Conservation (phyloP, 2,888 invertebrate genomes). For the Thymelicus lineola region DNA sequence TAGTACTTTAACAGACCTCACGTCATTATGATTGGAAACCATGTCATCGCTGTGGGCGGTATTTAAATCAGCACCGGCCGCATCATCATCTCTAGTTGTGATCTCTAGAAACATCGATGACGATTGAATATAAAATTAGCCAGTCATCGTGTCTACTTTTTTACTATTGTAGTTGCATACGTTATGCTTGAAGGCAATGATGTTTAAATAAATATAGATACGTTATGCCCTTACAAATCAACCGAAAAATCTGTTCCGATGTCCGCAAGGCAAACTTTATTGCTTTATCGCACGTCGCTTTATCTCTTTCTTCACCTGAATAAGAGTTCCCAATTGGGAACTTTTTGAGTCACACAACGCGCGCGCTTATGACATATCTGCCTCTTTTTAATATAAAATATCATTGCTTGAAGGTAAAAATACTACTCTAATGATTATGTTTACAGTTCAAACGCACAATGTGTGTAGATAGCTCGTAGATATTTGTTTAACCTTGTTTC, state of each 20-base stretch:
- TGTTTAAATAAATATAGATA: too few species aligned
- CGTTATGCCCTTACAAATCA: too few species aligned
- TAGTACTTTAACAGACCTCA: background rate
- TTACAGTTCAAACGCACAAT: too few species aligned
- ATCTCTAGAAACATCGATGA: slow-evolving; percentile 12
- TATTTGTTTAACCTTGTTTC: slow-evolving; percentile 2
- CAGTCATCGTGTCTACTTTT: background rate
- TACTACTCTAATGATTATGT: too few species aligned
- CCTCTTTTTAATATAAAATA: too few species aligned
- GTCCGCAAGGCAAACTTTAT: too few species aligned
- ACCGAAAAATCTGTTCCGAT: too few species aligned
- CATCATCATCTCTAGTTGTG: background rate
- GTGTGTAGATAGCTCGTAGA: background rate
- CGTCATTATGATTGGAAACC: background rate
- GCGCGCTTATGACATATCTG: too few species aligned
- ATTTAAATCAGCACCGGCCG: background rate
- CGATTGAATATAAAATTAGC: slow-evolving; percentile 2
- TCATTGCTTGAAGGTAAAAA: background rate
- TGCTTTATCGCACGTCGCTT: too few species aligned
- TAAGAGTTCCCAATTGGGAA: too few species aligned
- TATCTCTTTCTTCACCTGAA: too few species aligned
- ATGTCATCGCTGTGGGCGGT: slow-evolving; percentile 5
- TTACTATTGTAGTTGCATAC: background rate
- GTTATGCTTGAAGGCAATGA: background rate
- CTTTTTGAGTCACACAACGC: too few species aligned